Evolutionary conservation across 2,113 vertebrate species (phyloP), one percentile per base, ranked within the genome.

Genomic region (Numenius arquata): DNA sequence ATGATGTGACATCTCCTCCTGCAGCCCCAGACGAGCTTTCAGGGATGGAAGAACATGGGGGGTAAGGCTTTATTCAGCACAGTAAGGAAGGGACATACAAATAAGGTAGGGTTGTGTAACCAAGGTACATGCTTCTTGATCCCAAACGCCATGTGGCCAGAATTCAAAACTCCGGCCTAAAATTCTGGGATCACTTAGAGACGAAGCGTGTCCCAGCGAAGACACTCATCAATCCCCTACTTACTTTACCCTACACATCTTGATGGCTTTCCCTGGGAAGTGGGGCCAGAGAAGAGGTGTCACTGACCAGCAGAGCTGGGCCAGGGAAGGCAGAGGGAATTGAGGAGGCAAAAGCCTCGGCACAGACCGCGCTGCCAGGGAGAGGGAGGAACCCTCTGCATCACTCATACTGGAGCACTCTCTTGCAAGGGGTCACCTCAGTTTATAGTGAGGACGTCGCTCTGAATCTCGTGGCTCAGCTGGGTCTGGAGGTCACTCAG

Each of bases 391-490:
- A 58, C 27, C n/a, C 84, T 26, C 62, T 53, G 34, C 30, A 23
- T 16, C 61, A 26, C 52, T 55, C 56, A 27, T 8, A 12, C 29
- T 47, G 43, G 58, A 71, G 56, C 4, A 7, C 55, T 20, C 13
- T 21, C 63, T 29, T 6, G 13, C 27, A 50, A 75, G 13, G 18
- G 58, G 38, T 43, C 19, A 50, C 12, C 65, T 98, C 97, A 99
- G 97, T 99, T 99, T 92, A 99, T 99, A 59, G 99, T 99, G 74
- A 99, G 99, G 27, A 99, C 99, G 0, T 99, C 99, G 0, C 98
- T 99, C 98, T 99, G 99, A 92, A 99, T 99, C 97, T 99, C 99
- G 0, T 99, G 99, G 98, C 99, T 99, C 92, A 99, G 97, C 90
- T 99, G 99, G 11, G 99, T 99, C 98, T 99, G 99, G 63, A 99